Base-by-base conservation (phyloP, 92 coral and sea anemone genomes). In the Palythoa heliodiscus region DNA sequence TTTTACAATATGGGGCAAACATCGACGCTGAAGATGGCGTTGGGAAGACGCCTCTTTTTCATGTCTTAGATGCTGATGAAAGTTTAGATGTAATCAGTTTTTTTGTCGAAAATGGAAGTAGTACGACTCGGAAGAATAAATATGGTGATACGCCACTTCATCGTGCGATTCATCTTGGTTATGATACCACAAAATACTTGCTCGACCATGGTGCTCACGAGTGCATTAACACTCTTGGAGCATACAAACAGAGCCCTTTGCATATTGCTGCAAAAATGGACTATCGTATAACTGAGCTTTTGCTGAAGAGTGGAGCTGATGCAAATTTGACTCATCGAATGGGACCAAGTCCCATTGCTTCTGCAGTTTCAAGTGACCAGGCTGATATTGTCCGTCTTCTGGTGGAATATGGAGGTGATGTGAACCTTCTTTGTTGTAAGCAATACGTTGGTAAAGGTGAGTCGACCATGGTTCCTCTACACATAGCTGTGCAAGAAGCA, bases 11-110 rank as follows among this genome's bases (percentile, higher is more conserved):
- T 67, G 74, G 74, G 47, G 84, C 84, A 0, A 19, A 80, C 43
- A 80, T 80, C 47, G 64, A 80, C 20, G 73, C 84, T 13, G 84
- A 80, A 80, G 84, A 80, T 40, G 84, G 84, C n/a, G 73, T 80
- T 38, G 73, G 74, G 17, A 80, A 80, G 73, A 80, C 84, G 11
- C 84, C 84, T 2, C 74, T 80, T 23, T 80, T 80, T 80, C 84
- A 80, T 16, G 84, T 29, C 24, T 57, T 80, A 23, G 84, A 80
- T 80, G 73, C 84, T 17, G 84, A 80, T 47, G 84, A 48, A 66
- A 80, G 50, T 24, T 80, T 80, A 80, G 84, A 80, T 66, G 61
- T 80, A 25, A 80, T 80, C 20, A 64, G 17, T 50, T 80, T 40
- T 63, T 80, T 80, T 17, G 60, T 80, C 12, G 43, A 20, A 9